Evolutionary conservation across 2,113 vertebrate species (phyloP).

Genomic region (Herpetotheres cachinnans): DNA sequence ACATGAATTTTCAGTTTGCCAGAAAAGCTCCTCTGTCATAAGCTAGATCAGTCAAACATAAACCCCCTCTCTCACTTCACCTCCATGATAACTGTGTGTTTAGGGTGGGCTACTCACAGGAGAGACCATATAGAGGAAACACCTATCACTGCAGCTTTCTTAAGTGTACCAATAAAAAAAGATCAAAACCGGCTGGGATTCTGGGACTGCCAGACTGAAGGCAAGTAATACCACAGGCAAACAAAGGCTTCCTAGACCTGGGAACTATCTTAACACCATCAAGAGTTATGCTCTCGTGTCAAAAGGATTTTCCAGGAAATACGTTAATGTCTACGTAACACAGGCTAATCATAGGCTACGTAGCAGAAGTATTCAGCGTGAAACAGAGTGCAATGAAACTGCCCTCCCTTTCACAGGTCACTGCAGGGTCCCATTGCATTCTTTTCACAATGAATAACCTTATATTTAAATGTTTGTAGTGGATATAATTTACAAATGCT

Average conservation of each 20-base stretch:
- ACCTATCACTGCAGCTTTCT: neutral
- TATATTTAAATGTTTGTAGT: neutral
- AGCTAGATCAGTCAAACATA: neutral
- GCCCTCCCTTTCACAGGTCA: neutral
- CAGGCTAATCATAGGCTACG: neutral
- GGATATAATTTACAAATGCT: slow-evolving; percentile 27
- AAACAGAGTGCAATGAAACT: neutral
- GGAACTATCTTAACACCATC: neutral
- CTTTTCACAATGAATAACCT: slow-evolving; percentile 9
- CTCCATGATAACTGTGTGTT: neutral
- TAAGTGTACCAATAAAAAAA: neutral
- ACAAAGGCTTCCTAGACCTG: neutral
- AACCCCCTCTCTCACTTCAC: neutral
- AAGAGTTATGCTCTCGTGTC: neutral
- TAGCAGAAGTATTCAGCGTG: neutral
- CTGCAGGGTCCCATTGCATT: neutral
- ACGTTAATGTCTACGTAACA: neutral
- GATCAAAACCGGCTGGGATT: neutral
- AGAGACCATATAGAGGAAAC: neutral
- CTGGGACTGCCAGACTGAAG: neutral
- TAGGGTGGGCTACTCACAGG: neutral
- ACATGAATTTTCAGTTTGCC: neutral
- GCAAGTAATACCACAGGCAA: neutral
- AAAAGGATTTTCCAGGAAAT: slow-evolving; percentile 3
- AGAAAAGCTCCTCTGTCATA: neutral